Evolutionary conservation across 2,888 invertebrate species (phyloP).

Genomic region (Agrypnus murinus): DNA sequence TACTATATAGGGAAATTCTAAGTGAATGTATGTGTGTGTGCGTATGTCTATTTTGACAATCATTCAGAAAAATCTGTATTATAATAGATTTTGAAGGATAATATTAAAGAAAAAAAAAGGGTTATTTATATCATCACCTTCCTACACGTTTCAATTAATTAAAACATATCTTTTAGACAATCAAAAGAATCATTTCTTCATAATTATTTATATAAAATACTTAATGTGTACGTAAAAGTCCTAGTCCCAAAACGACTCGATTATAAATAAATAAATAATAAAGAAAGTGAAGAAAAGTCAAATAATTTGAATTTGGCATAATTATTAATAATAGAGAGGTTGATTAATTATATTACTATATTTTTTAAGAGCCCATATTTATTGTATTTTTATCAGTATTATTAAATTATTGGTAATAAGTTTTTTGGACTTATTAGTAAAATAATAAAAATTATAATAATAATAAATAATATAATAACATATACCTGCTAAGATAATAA

Average conservation of each 20-base stretch:
- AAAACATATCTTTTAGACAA: constrained; percentile 61
- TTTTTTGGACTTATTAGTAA: constrained; percentile 12
- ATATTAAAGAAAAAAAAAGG: constrained; percentile 15
- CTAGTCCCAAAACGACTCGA: constrained; percentile 39
- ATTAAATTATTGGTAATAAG: constrained; percentile 39
- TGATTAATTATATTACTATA: constrained; percentile 29
- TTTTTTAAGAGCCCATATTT: constrained; percentile 33
- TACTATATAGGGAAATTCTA: constrained; percentile 27
- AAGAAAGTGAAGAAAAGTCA: constrained; percentile 6
- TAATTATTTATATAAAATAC: constrained; percentile 25
- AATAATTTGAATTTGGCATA: constrained; percentile 30
- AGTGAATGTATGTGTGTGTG: constrained; percentile 35
- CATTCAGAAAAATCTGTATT: constrained; percentile 40
- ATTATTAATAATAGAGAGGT: too few relatives aligned
- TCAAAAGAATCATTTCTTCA: constrained; percentile 44
- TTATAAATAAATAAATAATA: neutral
- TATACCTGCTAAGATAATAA: constrained; percentile 59
- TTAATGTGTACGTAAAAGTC: constrained; percentile 36
- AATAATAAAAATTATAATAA: constrained; percentile 28
- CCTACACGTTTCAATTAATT: constrained; percentile 69
- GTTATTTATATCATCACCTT: constrained; percentile 56
- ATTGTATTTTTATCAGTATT: constrained; percentile 44
- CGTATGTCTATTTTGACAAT: constrained; percentile 49
- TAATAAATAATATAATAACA: constrained; percentile 49
- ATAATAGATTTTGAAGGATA: constrained; percentile 47